A percentile compares a stretch with the other conserved stretches of the same genome.
phyloP scores from a whole-genome alignment of 2,888 invertebrate genomes.

The Scaptomyza polygonia region DNA sequence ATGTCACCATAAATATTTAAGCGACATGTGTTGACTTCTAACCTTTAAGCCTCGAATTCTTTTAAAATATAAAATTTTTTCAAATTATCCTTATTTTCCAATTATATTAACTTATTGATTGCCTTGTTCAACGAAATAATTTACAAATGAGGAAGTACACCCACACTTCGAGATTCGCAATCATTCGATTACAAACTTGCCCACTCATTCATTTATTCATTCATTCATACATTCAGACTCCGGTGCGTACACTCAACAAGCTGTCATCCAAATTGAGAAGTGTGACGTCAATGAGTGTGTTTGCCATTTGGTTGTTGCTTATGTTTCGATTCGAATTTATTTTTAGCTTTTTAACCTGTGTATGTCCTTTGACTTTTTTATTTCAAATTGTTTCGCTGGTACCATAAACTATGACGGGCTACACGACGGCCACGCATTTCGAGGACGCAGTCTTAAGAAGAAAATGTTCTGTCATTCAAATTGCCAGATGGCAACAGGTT shows the following conservation, averaged over 20 bases:
- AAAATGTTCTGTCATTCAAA: constrained; percentile 31
- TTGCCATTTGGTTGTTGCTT: constrained; percentile 55
- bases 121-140: constrained; percentile 19
- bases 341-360: constrained; percentile 8
- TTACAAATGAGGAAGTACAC: constrained; percentile 23
- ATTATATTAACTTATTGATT: constrained; percentile 5
- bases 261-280: constrained; percentile 75
- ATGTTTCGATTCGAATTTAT: constrained; percentile 19
- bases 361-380: constrained; percentile 8
- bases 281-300: constrained; percentile 59
- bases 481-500: constrained; percentile 32
- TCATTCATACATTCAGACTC: not conserved
- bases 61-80: no score
- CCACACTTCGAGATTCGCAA: constrained; percentile 9
- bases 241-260: constrained; percentile 13
- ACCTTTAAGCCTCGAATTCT: no score
- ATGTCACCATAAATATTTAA: no score
- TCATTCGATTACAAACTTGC: not conserved
- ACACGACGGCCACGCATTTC: constrained; percentile 7
- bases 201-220: no score
- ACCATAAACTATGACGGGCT: constrained; percentile 18
- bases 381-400: constrained; percentile 55
- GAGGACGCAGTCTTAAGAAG: constrained; percentile 9
- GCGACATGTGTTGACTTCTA: no score
- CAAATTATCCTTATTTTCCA: not conserved